Base-by-base conservation (phyloP, 2,888 invertebrate genomes). In the Priocnemis perturbator region DNA sequence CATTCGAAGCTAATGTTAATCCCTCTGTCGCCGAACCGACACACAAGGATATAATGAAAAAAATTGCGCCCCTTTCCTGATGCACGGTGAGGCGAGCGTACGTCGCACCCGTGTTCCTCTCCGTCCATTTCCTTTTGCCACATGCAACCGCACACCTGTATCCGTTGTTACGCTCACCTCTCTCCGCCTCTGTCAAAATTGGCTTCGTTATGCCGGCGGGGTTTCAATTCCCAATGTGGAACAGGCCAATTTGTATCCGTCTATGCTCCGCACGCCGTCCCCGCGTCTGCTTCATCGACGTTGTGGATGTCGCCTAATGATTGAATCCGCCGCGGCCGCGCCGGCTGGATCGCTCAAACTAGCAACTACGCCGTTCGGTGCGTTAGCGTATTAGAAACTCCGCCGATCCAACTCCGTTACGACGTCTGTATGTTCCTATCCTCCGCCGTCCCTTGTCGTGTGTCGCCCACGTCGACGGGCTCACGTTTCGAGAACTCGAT, bases 231-330 rank as follows among this genome's bases (percentile, higher is more conserved):
- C 76, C 78, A 76, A 78, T 80, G 74, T 71, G 76, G 70, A 74
- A 65, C 67, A 44, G 69, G 73, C 79, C 83, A 84, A 82, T 85
- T 83, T 82, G 81, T 79, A 77, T 67, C 74, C 72, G 69, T 61
- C 78, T 66, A 70, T 23, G 55, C 67, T 44, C 26, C 50, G n/a
- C 47, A n/a, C n/a, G n/a, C 20, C 19, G 53, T 26, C 53, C 59
- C 17, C 69, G 23, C 65, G 58, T 57, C 63, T 56, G 53, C 61
- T 53, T 26, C 59, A 20, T 19, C 26, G 62, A 69, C 48, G 67
- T 26, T 67, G 64, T 56, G 68, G 71, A 69, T 67, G 76, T 67
- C 65, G 64, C 73, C 67, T 81, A 81, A 83, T 74, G 81, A 82
- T 80, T 65, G 69, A 77, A 76, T 69, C 71, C 60, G 47, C 21